phyloP scores from a whole-genome alignment of 2,888 invertebrate species.

The Drosophila subsilvestris region DNA sequence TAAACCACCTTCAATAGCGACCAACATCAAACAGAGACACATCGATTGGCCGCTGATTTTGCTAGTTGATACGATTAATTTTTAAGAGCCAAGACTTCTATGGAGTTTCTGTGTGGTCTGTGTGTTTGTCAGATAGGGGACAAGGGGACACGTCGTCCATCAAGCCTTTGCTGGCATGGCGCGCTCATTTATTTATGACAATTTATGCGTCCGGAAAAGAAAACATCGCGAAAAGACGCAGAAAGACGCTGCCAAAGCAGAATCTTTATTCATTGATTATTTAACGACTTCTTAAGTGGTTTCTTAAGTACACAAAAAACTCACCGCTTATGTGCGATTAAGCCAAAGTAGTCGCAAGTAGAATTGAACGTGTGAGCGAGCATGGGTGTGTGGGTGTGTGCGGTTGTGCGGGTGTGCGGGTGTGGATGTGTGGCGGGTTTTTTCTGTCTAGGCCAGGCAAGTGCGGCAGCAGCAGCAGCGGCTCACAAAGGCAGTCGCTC shows the following conservation, averaged over 20 bases:
- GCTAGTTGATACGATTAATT: neutral
- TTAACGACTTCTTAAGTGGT: constrained; percentile 84
- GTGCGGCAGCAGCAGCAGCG: constrained; percentile 14
- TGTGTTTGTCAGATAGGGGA: neutral
- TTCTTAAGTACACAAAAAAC: constrained; percentile 82
- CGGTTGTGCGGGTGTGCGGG: constrained; percentile 6
- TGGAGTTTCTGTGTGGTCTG: neutral
- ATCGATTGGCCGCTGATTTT: neutral
- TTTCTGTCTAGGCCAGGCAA: constrained; percentile 47
- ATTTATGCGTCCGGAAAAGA: constrained; percentile 23
- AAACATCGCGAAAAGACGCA: constrained; percentile 21
- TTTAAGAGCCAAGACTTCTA: neutral
- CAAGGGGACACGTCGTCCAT: constrained; percentile 12
- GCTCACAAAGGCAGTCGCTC: constrained; percentile 32
- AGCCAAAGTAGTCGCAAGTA: constrained; percentile 66
- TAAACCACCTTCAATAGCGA: too few species aligned
- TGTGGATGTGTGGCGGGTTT: constrained; percentile 12
- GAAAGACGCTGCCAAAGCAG: constrained; percentile 33
- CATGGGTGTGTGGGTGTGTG: constrained; percentile 4
- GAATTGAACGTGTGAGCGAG: constrained; percentile 11
- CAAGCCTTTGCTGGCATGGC: constrained; percentile 20
- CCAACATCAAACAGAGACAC: neutral
- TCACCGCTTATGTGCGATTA: constrained; percentile 82
- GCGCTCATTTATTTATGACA: constrained; percentile 51
- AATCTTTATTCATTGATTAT: constrained; percentile 83